Conservation (phyloP, 2,797 vertebrate genomes). For the Sylvilagus floridanus region DNA sequence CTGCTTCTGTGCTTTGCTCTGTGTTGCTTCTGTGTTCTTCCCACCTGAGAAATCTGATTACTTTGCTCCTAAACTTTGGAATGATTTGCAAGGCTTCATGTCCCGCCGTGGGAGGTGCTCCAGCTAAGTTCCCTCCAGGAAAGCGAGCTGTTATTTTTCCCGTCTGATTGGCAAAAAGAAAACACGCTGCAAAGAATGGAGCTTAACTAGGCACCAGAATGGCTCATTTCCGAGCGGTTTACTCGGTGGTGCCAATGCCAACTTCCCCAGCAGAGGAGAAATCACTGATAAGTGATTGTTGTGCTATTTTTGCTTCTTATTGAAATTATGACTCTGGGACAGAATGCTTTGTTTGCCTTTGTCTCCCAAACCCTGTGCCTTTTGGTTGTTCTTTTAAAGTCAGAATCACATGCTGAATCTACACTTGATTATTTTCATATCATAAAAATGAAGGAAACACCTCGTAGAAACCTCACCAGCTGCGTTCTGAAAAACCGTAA, state of each 20-base stretch:
- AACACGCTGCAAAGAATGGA: constrained; percentile 39
- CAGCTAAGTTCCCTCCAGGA: not conserved
- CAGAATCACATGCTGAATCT: constrained; percentile 68
- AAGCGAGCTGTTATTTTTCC: not conserved
- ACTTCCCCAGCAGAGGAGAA: constrained; percentile 56
- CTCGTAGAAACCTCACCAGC: constrained; percentile 73
- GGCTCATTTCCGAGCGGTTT: constrained; percentile 64
- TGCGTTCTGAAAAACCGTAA: constrained; percentile 81
- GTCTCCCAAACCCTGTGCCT: constrained; percentile 56
- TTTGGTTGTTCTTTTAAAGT: constrained; percentile 70
- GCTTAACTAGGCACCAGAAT: constrained; percentile 52
- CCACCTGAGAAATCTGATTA: not conserved
- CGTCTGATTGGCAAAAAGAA: not conserved
- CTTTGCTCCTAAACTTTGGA: not conserved
- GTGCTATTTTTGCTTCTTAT: constrained; percentile 74
- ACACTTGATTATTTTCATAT: constrained; percentile 76
- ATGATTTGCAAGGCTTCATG: not conserved
- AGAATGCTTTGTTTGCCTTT: constrained; percentile 71
- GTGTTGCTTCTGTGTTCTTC: constrained; percentile 12
- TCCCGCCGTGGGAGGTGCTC: not conserved
- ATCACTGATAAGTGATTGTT: constrained; percentile 75
- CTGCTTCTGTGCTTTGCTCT: not conserved
- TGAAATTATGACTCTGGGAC: constrained; percentile 71
- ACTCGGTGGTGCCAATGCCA: constrained; percentile 66
- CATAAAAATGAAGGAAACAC: constrained; percentile 59